phyloP scores from a whole-genome alignment of 2,888 invertebrate genomes.

The Deilephila porcellus region DNA sequence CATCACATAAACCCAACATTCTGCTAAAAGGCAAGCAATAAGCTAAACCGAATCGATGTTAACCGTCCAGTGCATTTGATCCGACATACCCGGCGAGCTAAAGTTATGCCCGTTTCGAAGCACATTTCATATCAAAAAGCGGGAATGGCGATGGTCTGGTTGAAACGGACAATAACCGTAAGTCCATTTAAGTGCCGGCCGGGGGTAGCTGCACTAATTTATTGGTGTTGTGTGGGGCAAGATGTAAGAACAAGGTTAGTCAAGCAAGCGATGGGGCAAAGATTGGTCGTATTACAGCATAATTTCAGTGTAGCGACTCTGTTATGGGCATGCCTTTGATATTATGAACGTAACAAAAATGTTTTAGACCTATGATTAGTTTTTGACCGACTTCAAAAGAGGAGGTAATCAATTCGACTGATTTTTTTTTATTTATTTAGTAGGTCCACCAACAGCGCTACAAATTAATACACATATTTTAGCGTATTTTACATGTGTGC shows the following conservation, averaged over 20 bases:
- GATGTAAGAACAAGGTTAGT: slow-evolving; percentile 26
- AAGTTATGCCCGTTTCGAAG: slow-evolving; percentile 13
- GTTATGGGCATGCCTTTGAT: too few relatives aligned
- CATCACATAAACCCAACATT: background rate
- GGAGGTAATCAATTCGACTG: too few relatives aligned
- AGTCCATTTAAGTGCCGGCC: slow-evolving; percentile 55
- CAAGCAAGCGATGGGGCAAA: too few relatives aligned
- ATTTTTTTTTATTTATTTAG: too few relatives aligned
- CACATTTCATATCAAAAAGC: slow-evolving; percentile 28
- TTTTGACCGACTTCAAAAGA: too few relatives aligned
- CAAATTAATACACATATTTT: too few relatives aligned
- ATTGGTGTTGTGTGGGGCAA: slow-evolving; percentile 45
- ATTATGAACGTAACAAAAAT: too few relatives aligned
- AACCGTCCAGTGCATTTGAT: slow-evolving; percentile 4
- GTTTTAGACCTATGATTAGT: too few relatives aligned
- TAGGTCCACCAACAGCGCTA: too few relatives aligned
- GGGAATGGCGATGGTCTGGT: slow-evolving; percentile 30
- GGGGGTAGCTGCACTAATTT: slow-evolving; percentile 61
- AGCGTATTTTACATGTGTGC: too few relatives aligned
- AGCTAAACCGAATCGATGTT: background rate
- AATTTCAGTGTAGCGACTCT: too few relatives aligned
- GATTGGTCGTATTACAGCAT: too few relatives aligned
- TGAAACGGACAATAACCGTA: slow-evolving; percentile 52
- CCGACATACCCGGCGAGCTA: background rate
- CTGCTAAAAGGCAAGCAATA: background rate